Evolutionary conservation across 1,140 invertebrate genomes (phyloP).

Genomic region (Ostrea denselamellosa): DNA sequence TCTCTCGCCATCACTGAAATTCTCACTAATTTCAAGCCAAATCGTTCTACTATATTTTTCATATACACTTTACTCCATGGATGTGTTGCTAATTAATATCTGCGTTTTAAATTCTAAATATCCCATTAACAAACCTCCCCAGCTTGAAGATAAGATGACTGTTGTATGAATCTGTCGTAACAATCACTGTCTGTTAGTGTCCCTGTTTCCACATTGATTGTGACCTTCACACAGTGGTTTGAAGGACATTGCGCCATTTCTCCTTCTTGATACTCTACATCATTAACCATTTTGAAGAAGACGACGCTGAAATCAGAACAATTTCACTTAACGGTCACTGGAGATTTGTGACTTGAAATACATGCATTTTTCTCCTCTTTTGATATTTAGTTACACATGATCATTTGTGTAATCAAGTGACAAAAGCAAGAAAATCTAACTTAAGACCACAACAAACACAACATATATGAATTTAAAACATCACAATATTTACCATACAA

Average conservation of each 20-base stretch:
- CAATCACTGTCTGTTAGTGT: background rate
- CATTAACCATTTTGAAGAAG: slow-evolving; percentile 27
- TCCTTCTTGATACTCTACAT: background rate
- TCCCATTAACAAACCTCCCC: background rate
- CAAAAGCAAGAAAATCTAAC: background rate
- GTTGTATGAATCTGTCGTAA: background rate
- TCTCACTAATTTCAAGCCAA: too few species aligned
- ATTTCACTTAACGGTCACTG: background rate
- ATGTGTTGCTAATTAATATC: background rate
- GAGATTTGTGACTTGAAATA: background rate
- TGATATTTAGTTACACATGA: too few species aligned
- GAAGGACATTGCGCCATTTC: background rate
- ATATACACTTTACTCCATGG: too few species aligned
- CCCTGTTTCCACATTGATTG: background rate
- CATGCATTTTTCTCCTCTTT: too few species aligned
- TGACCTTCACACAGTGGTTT: background rate
- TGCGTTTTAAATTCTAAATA: background rate
- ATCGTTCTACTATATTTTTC: background rate
- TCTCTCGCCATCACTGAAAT: background rate
- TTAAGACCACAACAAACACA: background rate
- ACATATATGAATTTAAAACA: too few species aligned
- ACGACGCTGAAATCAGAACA: background rate
- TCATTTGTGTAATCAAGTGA: background rate
- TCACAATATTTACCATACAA: too few species aligned
- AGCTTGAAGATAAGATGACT: background rate